phyloP scores from a whole-genome alignment of 2,888 invertebrate species.

The Agrotis puta region DNA sequence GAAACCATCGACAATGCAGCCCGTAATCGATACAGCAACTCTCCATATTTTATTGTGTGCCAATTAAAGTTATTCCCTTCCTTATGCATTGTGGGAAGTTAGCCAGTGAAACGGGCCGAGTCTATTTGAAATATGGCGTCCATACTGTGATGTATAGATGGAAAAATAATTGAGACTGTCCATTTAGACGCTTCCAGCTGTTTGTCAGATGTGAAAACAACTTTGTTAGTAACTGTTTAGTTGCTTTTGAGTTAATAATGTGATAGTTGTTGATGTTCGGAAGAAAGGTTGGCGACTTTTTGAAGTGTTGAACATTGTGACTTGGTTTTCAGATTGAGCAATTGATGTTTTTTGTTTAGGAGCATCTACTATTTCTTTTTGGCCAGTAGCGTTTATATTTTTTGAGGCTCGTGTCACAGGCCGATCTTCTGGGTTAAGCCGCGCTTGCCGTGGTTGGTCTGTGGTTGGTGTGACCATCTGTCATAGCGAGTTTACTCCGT shows the following conservation, averaged over 20 bases:
- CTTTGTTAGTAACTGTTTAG: conserved; percentile 43
- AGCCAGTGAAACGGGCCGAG: conserved; percentile 46
- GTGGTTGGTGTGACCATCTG: too few species aligned
- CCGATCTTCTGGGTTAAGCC: too few species aligned
- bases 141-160: conserved; percentile 51
- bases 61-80: conserved; percentile 87
- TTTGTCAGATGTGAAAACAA: conserved; percentile 49
- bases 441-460: not conserved
- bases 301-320: not conserved
- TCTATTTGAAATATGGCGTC: conserved; percentile 61
- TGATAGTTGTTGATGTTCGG: not conserved
- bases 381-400: not conserved
- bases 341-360: not conserved
- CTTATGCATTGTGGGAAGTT: conserved; percentile 71
- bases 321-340: not conserved
- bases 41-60: conserved; percentile 88
- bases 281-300: not conserved
- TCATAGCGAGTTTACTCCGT: too few species aligned
- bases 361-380: not conserved
- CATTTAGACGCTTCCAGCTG: conserved; percentile 40
- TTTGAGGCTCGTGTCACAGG: too few species aligned
- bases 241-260: not conserved
- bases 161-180: conserved; percentile 65
- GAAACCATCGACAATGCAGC: conserved; percentile 54
- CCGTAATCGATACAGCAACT: conserved; percentile 80